phyloP scores from a whole-genome alignment of 2,888 invertebrate species.

The Pterostichus niger region DNA sequence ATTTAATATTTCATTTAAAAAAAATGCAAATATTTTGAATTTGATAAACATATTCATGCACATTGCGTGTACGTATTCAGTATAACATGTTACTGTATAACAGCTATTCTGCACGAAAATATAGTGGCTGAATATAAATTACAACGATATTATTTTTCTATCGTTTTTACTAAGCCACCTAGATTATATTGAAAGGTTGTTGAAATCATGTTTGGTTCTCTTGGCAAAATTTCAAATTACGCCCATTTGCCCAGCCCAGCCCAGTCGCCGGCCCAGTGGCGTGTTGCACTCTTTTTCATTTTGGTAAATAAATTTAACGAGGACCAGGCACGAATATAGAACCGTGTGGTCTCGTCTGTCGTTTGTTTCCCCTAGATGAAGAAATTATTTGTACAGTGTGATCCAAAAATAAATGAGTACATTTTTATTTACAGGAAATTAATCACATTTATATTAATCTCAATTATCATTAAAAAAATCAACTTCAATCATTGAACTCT shows the following conservation, averaged over 20 bases:
- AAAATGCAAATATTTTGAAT: neutral
- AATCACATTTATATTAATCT: neutral
- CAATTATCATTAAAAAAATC: too few species aligned
- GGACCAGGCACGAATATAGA: neutral
- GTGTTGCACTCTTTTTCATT: conserved; percentile 1
- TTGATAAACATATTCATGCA: neutral
- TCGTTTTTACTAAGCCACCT: neutral
- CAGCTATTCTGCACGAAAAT: neutral
- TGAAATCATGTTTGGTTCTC: conserved; percentile 9
- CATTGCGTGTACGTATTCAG: neutral
- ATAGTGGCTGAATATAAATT: neutral
- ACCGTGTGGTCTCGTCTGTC: neutral
- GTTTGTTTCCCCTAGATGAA: neutral
- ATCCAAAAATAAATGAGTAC: too few species aligned
- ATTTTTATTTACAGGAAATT: neutral
- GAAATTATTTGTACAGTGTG: neutral
- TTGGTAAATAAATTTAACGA: conserved; percentile 30
- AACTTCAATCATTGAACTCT: too few species aligned
- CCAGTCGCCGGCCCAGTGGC: conserved; percentile 6
- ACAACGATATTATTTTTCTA: neutral
- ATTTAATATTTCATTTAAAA: conserved; percentile 6
- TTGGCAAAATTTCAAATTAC: conserved; percentile 23
- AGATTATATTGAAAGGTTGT: neutral
- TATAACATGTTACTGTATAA: neutral
- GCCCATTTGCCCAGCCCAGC: conserved; percentile 9